Evolutionary conservation across 2,113 vertebrate species (phyloP), one percentile per base, ranked within the genome.

Genomic region (Cinclus cinclus): DNA sequence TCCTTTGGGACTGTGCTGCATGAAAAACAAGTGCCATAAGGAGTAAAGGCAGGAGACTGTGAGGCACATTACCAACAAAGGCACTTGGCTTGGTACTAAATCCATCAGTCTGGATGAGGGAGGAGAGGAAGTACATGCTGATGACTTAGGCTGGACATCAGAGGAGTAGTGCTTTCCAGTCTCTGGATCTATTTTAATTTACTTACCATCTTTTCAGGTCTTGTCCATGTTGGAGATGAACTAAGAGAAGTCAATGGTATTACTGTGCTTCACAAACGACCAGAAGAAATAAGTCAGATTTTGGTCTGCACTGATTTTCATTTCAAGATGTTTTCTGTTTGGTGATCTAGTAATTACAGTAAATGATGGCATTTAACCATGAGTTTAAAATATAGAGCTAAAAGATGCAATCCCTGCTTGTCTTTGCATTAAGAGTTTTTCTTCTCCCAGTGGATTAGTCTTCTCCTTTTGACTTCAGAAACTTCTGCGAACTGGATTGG

Each of bases 261-360:
- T 60, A 94, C 98, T 22, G 98, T 99, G 70, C 98, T 98, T 68
- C 98, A 99, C 96, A 99, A 99, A 96, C 97, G 98, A 76, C 99
- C 99, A 0, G 99, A 99, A 49, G 99, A 99, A 97, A 99, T 99
- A 94, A 99, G 99, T 95, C 99, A 99, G 96, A 99, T 99, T 96
- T 97, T 99, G 99, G 99, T 99, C 95, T 60, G 97, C 95, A 80
- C 74, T 62, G 28, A 39, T 95, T 95, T 89, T 87, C 23, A 39
- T 89, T 83, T 79, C 55, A 80, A 77, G 63, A 89, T 92, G 30
- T 81, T 73, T 77, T 60, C 63, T 90, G 35, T 86, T 79, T 59
- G 22, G 67, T 86, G 59, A 63, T 90, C 33, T 87, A 88, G 42
- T 94, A 80, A 77, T 85, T 85, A 41, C 56, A 85, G 31, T 31